Conservation (phyloP, 2,113 vertebrate genomes). For the Protobothrops mucrosquamatus region DNA sequence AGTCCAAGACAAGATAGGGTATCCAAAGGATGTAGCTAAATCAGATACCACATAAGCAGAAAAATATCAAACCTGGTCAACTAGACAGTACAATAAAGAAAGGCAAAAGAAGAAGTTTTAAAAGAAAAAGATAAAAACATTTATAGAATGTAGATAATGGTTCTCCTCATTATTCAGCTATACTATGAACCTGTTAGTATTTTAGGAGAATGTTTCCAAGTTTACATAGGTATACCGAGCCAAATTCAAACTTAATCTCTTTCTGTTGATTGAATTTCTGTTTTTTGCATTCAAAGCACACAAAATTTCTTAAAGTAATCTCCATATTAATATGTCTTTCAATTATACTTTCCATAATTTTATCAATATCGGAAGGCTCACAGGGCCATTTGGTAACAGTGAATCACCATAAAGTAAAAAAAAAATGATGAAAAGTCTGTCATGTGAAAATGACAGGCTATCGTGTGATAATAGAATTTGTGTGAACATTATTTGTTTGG, state of each 20-base stretch:
- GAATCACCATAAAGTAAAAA: neutral
- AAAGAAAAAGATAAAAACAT: neutral
- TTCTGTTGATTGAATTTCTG: neutral
- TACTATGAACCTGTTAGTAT: neutral
- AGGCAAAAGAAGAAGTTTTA: neutral
- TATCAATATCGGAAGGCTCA: neutral
- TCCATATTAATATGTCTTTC: neutral
- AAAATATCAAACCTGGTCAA: neutral
- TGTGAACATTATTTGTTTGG: neutral
- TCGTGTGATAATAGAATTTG: neutral
- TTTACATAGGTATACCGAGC: neutral
- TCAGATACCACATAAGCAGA: neutral
- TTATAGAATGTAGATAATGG: neutral
- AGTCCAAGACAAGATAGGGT: rapidly evolving
- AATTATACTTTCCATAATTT: neutral
- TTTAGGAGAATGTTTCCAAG: neutral
- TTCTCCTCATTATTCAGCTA: neutral
- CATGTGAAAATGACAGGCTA: neutral
- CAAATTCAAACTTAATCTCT: neutral
- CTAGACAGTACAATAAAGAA: neutral
- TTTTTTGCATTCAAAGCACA: neutral
- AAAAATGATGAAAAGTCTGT: neutral
- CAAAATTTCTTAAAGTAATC: neutral
- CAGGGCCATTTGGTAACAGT: neutral
- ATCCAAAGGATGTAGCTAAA: rapidly evolving